phyloP scores from a whole-genome alignment of 2,888 invertebrate genomes.

The Cacoxenus indagator region DNA sequence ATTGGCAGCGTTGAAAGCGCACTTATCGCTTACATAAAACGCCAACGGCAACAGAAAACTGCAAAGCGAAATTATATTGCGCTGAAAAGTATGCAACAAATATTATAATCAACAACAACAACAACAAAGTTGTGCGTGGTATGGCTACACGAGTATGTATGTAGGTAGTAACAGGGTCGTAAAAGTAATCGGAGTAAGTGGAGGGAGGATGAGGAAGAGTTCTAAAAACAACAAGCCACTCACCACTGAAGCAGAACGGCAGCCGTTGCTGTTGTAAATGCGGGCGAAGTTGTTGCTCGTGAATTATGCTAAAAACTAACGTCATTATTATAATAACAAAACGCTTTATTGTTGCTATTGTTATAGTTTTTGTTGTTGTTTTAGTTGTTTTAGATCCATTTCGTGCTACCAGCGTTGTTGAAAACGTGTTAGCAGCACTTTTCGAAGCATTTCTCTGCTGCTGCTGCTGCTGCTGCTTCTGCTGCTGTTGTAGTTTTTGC shows the following conservation, averaged over 20 bases:
- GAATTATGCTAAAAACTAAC: constrained; percentile 55
- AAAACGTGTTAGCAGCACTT: constrained; percentile 6
- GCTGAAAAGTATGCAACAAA: constrained; percentile 44
- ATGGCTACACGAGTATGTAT: not conserved
- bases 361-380: not conserved
- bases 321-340: constrained; percentile 52
- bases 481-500: constrained; percentile 31
- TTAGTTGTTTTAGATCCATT: too few relatives aligned
- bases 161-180: not conserved
- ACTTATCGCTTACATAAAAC: constrained; percentile 35
- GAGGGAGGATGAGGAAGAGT: not conserved
- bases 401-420: not conserved
- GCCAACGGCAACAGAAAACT: not conserved
- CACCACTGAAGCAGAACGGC: constrained; percentile 49
- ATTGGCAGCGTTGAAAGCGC: constrained; percentile 45
- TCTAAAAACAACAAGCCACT: constrained; percentile 36
- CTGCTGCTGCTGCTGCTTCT: constrained; percentile 5
- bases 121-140: too few relatives aligned
- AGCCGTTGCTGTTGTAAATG: constrained; percentile 34
- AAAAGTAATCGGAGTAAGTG: not conserved
- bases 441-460: too few relatives aligned
- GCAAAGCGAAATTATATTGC: constrained; percentile 45
- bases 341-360: constrained; percentile 5
- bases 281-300: constrained; percentile 35
- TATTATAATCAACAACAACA: constrained; percentile 17